phyloP scores from a whole-genome alignment of 23 tunicate species.

The Ciona savignyi region DNA sequence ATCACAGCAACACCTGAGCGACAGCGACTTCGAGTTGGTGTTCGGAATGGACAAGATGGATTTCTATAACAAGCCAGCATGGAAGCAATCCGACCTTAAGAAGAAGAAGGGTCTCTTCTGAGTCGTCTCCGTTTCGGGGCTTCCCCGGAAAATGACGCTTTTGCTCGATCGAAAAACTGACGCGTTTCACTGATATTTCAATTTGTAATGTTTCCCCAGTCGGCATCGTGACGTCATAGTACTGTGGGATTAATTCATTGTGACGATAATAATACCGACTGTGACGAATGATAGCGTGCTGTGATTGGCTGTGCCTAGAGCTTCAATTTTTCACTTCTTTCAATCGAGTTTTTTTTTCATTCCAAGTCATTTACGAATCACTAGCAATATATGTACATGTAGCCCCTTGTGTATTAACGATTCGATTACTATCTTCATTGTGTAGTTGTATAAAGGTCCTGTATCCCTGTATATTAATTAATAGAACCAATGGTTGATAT shows the following conservation, averaged over 20 bases:
- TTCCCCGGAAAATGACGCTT: no score
- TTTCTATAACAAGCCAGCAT: conserved; percentile 53
- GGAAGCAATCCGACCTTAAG: conserved; percentile 74
- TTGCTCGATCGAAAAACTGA: no score
- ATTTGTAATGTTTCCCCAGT: neutral
- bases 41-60: conserved; percentile 77
- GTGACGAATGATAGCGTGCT: neutral
- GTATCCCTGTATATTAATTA: no score
- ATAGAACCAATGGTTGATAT: no score
- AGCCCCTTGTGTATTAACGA: no score
- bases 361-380: neutral
- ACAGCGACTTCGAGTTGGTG: conserved; percentile 64
- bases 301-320: conserved; percentile 3
- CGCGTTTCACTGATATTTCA: no score
- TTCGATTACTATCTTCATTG: no score
- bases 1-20: conserved; percentile 41
- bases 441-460: no score
- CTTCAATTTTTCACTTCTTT: no score
- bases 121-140: neutral
- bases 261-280: conserved; percentile 1
- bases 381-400: no score
- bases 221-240: neutral
- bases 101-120: conserved; percentile 65
- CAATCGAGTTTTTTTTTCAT: neutral
- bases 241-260: neutral